Conservation (phyloP, 2,888 invertebrate species). For the Ennomos quercinarius region DNA sequence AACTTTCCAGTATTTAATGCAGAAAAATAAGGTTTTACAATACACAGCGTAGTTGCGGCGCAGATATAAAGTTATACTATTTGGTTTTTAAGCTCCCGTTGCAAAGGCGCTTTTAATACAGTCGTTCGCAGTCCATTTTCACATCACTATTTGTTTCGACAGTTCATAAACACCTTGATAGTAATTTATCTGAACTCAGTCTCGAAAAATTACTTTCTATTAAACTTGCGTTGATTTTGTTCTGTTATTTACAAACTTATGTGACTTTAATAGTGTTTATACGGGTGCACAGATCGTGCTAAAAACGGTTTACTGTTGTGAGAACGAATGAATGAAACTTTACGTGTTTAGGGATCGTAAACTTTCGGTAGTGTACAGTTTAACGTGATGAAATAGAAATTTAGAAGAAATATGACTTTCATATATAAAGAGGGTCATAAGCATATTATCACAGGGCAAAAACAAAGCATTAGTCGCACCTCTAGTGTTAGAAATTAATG, state of each 20-base stretch:
- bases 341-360: slow-evolving; percentile 20
- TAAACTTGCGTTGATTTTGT: slow-evolving; percentile 35
- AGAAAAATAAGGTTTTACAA: too few relatives aligned
- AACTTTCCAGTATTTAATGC: too few relatives aligned
- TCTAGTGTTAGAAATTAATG: too few relatives aligned
- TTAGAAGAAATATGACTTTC: too few relatives aligned
- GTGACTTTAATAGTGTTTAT: slow-evolving; percentile 42
- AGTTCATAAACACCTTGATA: slow-evolving; percentile 30
- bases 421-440: too few relatives aligned
- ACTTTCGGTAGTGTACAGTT: slow-evolving; percentile 1
- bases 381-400: too few relatives aligned
- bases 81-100: too few relatives aligned
- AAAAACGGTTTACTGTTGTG: slow-evolving; percentile 29
- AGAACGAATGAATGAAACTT: slow-evolving; percentile 28
- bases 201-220: slow-evolving; percentile 27
- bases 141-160: slow-evolving; percentile 40
- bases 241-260: slow-evolving; percentile 36
- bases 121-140: background rate
- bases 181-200: slow-evolving; percentile 34
- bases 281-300: slow-evolving; percentile 25
- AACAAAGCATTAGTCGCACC: too few relatives aligned
- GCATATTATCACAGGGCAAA: too few relatives aligned
- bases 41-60: too few relatives aligned
- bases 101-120: too few relatives aligned
- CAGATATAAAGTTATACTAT: too few relatives aligned